Evolutionary conservation across 2,888 invertebrate genomes (phyloP).

Genomic region (Colletes collaris): DNA sequence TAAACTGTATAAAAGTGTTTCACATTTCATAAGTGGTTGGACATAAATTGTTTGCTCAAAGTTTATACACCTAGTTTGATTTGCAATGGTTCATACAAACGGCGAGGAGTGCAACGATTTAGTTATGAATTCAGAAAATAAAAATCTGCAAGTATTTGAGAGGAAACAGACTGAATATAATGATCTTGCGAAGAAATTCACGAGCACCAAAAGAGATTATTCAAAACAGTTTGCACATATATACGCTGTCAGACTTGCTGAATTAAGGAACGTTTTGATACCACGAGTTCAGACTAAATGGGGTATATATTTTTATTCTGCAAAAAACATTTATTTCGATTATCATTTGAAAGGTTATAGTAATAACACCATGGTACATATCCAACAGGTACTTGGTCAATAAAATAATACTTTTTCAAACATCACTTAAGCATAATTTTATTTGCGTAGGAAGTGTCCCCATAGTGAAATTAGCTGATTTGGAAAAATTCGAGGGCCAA

Average conservation of each 20-base stretch:
- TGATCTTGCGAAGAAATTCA: slow-evolving; percentile 69
- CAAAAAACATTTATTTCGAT: slow-evolving; percentile 4
- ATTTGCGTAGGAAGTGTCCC: slow-evolving; percentile 68
- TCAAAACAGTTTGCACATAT: slow-evolving; percentile 93
- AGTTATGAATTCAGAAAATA: slow-evolving; percentile 37
- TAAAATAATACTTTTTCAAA: not conserved
- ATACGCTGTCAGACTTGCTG: slow-evolving; percentile 90
- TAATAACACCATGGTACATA: not conserved
- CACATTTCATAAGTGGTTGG: not conserved
- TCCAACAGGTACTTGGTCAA: not conserved
- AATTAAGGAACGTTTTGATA: slow-evolving; percentile 87
- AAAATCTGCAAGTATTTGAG: slow-evolving; percentile 61
- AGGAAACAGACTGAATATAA: slow-evolving; percentile 65
- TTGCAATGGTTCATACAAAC: slow-evolving; percentile 52
- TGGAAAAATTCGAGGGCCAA: slow-evolving; percentile 89
- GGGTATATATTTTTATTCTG: slow-evolving; percentile 83
- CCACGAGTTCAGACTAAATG: slow-evolving; percentile 87
- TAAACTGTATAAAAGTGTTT: not conserved
- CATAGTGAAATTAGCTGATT: slow-evolving; percentile 87
- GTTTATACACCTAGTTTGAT: not conserved
- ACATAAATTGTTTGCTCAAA: not conserved
- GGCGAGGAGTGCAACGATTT: not conserved
- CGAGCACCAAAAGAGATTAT: slow-evolving; percentile 67
- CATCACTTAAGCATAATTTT: not conserved
- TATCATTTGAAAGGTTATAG: slow-evolving; percentile 20